Evolutionary conservation across 2,888 invertebrate species (phyloP).

Genomic region (Onthophagus sagittarius): DNA sequence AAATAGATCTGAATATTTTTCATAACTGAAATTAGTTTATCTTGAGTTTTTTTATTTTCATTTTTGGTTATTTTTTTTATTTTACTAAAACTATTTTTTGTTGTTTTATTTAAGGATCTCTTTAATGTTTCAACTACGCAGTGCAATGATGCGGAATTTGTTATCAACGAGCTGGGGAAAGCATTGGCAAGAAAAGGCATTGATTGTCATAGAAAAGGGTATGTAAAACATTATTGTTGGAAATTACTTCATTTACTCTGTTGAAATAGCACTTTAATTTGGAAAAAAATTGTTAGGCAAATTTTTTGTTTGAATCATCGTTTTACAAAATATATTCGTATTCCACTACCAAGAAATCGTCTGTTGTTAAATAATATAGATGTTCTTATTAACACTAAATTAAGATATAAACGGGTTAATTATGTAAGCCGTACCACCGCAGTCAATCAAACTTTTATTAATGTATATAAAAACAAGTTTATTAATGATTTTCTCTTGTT

Average conservation of each 20-base stretch:
- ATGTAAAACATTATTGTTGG: slow-evolving; percentile 36
- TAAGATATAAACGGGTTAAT: too few species aligned
- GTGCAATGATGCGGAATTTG: slow-evolving; percentile 60
- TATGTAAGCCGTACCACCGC: too few species aligned
- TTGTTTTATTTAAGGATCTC: slow-evolving; percentile 52
- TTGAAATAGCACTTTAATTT: too few species aligned
- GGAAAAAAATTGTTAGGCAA: too few species aligned
- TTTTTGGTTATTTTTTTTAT: slow-evolving; percentile 20
- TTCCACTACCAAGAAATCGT: too few species aligned
- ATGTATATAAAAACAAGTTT: too few species aligned
- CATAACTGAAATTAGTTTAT: background rate
- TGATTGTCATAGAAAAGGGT: slow-evolving; percentile 64
- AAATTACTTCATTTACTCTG: background rate
- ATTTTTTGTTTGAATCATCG: too few species aligned
- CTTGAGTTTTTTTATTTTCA: background rate
- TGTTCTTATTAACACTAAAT: too few species aligned
- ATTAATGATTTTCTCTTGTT: too few species aligned
- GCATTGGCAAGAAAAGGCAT: slow-evolving; percentile 62
- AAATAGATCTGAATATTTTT: background rate
- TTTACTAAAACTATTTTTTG: slow-evolving; percentile 23
- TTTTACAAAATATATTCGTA: too few species aligned
- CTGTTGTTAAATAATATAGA: too few species aligned
- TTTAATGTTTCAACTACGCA: slow-evolving; percentile 71
- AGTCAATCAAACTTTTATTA: too few species aligned
- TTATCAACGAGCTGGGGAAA: slow-evolving; percentile 57